phyloP scores from a whole-genome alignment of 2,797 vertebrate species.

The Anguilla pacifica region DNA sequence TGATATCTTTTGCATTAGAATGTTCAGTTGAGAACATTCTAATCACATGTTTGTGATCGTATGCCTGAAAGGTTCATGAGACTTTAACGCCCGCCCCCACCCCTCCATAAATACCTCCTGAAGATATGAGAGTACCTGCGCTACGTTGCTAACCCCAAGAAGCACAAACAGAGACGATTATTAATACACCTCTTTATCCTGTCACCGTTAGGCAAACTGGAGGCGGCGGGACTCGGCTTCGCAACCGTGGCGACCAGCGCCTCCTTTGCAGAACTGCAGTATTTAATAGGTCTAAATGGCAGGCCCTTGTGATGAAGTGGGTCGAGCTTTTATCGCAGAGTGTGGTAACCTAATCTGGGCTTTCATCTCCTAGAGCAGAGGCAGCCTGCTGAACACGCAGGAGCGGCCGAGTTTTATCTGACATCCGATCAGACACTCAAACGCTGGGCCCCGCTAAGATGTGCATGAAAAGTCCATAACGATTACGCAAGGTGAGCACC shows the following conservation, averaged over 20 bases:
- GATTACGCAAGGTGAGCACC: not conserved
- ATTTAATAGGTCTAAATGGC: constrained; percentile 14
- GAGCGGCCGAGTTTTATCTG: constrained; percentile 4
- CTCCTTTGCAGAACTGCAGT: constrained; percentile 2
- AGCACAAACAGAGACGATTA: not conserved
- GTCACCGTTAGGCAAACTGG: not conserved
- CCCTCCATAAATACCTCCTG: not conserved
- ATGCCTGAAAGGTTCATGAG: not conserved
- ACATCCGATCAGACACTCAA: constrained; percentile 23
- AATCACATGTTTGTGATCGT: not conserved
- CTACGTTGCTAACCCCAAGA: not conserved
- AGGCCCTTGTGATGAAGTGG: constrained; percentile 8
- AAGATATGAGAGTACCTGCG: not conserved
- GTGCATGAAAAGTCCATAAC: not conserved
- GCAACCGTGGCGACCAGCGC: not conserved
- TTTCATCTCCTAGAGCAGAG: constrained; percentile 20
- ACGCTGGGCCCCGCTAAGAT: not conserved
- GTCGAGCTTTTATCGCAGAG: constrained; percentile 17
- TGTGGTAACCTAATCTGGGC: constrained; percentile 1
- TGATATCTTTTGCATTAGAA: not conserved
- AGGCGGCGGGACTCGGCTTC: not conserved
- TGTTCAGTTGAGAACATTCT: too few relatives aligned
- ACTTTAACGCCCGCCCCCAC: not conserved
- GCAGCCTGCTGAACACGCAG: constrained; percentile 12
- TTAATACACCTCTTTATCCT: constrained; percentile 1